phyloP scores from a whole-genome alignment of 2,888 invertebrate genomes.

The Drosophila engyochracea region DNA sequence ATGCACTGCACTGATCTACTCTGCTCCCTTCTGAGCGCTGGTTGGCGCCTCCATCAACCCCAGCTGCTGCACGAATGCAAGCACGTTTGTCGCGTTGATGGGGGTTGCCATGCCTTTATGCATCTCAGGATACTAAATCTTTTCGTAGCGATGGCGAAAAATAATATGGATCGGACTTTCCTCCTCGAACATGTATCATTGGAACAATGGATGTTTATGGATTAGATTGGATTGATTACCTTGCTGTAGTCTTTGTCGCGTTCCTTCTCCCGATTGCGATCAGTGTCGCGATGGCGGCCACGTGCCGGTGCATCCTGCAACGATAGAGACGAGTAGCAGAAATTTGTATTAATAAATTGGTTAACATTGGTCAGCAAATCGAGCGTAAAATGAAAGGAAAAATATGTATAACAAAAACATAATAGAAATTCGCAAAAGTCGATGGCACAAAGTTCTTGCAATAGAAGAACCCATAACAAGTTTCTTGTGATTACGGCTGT shows the following conservation, averaged over 20 bases:
- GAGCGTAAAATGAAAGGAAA: conserved; percentile 4
- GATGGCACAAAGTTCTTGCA: conserved; percentile 11
- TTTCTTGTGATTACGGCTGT: conserved; percentile 7
- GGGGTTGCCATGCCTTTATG: not conserved
- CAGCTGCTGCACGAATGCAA: not conserved
- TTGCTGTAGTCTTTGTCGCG: conserved; percentile 61
- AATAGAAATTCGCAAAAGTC: conserved; percentile 14
- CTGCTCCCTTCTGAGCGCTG: too few relatives aligned
- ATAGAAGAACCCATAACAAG: conserved; percentile 15
- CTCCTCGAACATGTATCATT: not conserved
- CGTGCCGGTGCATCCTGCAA: conserved; percentile 55
- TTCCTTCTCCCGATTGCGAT: conserved; percentile 52
- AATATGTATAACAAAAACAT: conserved; percentile 7
- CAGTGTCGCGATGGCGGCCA: conserved; percentile 44
- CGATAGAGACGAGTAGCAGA: conserved; percentile 35
- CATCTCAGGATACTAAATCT: not conserved
- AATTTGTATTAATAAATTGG: conserved; percentile 29
- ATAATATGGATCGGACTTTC: not conserved
- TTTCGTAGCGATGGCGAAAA: not conserved
- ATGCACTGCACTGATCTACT: too few relatives aligned
- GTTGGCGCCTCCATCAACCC: not conserved
- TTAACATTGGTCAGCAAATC: not conserved
- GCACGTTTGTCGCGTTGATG: too few relatives aligned
- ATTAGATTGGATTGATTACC: conserved; percentile 30
- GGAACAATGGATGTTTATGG: not conserved